Conservation (phyloP, 2,888 invertebrate genomes). For the Prenolepis imparis region DNA sequence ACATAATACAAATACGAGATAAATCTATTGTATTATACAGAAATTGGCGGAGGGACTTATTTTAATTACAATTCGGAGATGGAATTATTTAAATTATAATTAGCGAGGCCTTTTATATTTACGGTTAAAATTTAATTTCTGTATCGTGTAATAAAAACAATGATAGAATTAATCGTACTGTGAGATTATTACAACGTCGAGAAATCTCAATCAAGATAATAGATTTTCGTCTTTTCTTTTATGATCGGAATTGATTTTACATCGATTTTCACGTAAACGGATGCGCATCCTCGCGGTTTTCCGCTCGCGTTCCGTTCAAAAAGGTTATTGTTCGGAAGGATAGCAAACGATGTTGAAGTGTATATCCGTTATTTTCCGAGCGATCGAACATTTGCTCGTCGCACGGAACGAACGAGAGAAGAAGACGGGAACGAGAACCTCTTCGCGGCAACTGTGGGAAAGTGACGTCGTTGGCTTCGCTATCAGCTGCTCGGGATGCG, state of each 20-base stretch:
- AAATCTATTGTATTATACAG: slow-evolving; percentile 6
- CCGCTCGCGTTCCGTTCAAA: slow-evolving; percentile 15
- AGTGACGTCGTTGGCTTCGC: slow-evolving; percentile 64
- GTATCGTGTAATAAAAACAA: background rate
- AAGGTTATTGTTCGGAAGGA: slow-evolving; percentile 21
- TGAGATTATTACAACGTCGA: background rate
- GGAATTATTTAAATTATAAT: background rate
- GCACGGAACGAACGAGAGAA: slow-evolving; percentile 64
- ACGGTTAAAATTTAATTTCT: background rate
- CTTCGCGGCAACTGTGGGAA: slow-evolving; percentile 68
- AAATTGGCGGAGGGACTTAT: background rate
- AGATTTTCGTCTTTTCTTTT: background rate
- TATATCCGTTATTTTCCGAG: slow-evolving; percentile 69
- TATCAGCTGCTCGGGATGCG: slow-evolving; percentile 59
- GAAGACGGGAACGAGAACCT: slow-evolving; percentile 46
- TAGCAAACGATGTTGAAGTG: slow-evolving; percentile 26
- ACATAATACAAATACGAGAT: background rate
- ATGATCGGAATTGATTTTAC: slow-evolving; percentile 60
- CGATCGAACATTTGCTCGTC: slow-evolving; percentile 73
- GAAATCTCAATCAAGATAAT: background rate
- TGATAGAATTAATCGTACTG: background rate
- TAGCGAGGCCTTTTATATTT: background rate
- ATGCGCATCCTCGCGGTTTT: slow-evolving; percentile 61
- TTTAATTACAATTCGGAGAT: background rate
- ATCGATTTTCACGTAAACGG: slow-evolving; percentile 3